phyloP scores from a whole-genome alignment of 1,140 invertebrate species.

The Drosophila mayri region DNA sequence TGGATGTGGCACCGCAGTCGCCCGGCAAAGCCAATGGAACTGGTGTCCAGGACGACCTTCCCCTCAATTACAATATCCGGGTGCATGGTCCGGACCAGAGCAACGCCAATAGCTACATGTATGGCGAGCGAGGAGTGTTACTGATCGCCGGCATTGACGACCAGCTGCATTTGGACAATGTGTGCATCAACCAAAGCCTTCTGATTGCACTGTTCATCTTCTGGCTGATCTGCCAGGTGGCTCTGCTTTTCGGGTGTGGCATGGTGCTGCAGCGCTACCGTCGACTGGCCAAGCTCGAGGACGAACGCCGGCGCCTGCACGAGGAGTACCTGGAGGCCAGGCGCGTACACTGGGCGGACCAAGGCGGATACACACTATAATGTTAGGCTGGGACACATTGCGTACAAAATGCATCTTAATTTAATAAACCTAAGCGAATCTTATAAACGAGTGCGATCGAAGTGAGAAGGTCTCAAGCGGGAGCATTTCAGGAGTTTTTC shows the following conservation, averaged over 20 bases:
- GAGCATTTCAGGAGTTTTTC: conserved; percentile 53
- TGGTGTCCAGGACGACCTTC: conserved; percentile 67
- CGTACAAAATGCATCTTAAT: conserved; percentile 70
- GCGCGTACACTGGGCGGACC: conserved; percentile 81
- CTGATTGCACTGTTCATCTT: conserved; percentile 80
- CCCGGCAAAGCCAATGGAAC: conserved; percentile 25
- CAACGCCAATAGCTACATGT: conserved; percentile 83
- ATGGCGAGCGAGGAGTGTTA: conserved; percentile 85
- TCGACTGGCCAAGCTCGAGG: conserved; percentile 74
- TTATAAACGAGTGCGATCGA: conserved; percentile 37
- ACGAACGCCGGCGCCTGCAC: conserved; percentile 75
- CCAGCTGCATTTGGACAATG: conserved; percentile 70
- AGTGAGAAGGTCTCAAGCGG: not conserved
- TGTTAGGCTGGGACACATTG: conserved; percentile 15
- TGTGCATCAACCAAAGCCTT: conserved; percentile 81
- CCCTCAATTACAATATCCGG: conserved; percentile 85
- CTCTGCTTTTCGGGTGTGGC: conserved; percentile 77
- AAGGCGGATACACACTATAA: conserved; percentile 79
- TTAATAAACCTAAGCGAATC: conserved; percentile 67
- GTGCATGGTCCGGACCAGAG: conserved; percentile 84
- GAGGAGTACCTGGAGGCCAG: conserved; percentile 76
- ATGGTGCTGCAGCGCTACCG: conserved; percentile 79
- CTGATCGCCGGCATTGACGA: conserved; percentile 85
- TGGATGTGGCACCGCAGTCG: conserved; percentile 51
- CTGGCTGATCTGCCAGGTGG: conserved; percentile 80